A percentile compares a stretch with the other conserved stretches of the same genome.
Conservation (phyloP, 1,140 invertebrate genomes). For the Eumeta japonica region DNA sequence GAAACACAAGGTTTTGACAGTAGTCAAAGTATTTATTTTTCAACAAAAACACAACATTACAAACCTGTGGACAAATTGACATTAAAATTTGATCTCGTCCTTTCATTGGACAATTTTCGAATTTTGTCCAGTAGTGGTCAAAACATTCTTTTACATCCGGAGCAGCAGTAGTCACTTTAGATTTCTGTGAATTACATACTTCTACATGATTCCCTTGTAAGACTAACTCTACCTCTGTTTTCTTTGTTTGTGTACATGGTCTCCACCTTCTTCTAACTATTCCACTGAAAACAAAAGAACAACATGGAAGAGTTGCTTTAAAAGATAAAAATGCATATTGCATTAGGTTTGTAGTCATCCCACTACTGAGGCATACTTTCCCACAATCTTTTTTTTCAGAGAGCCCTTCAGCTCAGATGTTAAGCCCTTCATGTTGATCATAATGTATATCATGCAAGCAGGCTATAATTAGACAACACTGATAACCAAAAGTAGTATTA, state of each 20-base stretch:
- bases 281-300: conserved; percentile 74
- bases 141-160: conserved; percentile 75
- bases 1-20: not conserved
- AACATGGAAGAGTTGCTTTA: too few species aligned
- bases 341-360: conserved; percentile 10
- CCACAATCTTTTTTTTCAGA: conserved; percentile 3
- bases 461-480: too few species aligned
- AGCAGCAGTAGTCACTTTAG: conserved; percentile 59
- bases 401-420: not conserved
- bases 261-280: conserved; percentile 74
- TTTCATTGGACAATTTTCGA: conserved; percentile 63
- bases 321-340: too few species aligned
- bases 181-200: conserved; percentile 69
- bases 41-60: conserved; percentile 1
- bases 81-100: conserved; percentile 78
- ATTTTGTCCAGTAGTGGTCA: conserved; percentile 70
- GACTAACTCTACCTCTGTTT: conserved; percentile 70
- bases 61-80: conserved; percentile 81
- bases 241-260: conserved; percentile 58
- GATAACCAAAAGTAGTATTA: too few species aligned
- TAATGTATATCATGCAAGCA: too few species aligned
- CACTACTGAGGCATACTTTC: too few species aligned
- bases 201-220: conserved; percentile 73
- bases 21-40: not conserved
- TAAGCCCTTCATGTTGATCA: too few species aligned